Evolutionary conservation across 2,888 invertebrate species (phyloP).

Genomic region (Hypolimnas misippus): DNA sequence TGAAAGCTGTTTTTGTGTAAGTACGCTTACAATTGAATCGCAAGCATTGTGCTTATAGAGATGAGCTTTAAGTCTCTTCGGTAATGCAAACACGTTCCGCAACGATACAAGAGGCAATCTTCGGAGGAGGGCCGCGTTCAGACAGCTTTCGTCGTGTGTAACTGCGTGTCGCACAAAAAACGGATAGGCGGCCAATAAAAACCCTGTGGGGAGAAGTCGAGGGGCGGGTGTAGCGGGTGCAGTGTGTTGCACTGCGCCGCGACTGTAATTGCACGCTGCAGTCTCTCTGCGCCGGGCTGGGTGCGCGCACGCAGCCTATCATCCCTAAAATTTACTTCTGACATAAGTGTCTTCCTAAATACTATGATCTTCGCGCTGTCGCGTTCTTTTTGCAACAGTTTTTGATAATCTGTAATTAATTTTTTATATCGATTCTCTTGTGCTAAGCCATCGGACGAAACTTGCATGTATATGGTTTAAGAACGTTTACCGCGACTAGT

Average conservation of each 20-base stretch:
- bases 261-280: conserved; percentile 73
- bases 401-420: not conserved
- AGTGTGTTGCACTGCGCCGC: conserved; percentile 63
- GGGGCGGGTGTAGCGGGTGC: conserved; percentile 78
- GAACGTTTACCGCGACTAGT: not conserved
- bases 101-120: conserved; percentile 73
- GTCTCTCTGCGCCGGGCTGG: conserved; percentile 74
- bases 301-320: conserved; percentile 79
- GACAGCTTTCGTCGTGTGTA: conserved; percentile 78
- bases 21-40: conserved; percentile 42
- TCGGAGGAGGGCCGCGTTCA: conserved; percentile 70
- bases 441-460: not conserved
- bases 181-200: conserved; percentile 80
- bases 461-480: conserved; percentile 9
- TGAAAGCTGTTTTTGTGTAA: conserved; percentile 13
- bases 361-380: conserved; percentile 4
- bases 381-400: not conserved
- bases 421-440: conserved; percentile 1
- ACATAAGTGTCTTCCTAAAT: not conserved
- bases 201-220: conserved; percentile 76
- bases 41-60: conserved; percentile 51
- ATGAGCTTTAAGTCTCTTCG: conserved; percentile 53
- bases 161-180: conserved; percentile 77
- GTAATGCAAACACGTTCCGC: conserved; percentile 74
- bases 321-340: conserved; percentile 36